Conservation (phyloP, 2,113 vertebrate species). For the Camelus bactrianus region DNA sequence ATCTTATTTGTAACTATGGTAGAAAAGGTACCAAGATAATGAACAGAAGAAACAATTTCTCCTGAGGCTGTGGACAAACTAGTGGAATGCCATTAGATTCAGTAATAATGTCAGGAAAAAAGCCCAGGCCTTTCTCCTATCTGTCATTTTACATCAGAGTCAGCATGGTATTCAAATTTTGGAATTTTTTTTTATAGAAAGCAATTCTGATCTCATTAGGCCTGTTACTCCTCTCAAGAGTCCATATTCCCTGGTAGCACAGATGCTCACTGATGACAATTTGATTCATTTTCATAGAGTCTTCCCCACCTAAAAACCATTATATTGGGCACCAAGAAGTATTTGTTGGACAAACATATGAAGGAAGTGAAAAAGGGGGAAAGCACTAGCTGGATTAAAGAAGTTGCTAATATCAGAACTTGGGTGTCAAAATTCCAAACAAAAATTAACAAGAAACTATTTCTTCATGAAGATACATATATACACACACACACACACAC, state of each 20-base stretch:
- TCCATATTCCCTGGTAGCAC: background rate
- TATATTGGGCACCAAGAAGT: background rate
- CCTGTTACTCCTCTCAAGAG: background rate
- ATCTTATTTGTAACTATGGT: constrained; percentile 45
- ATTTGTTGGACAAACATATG: background rate
- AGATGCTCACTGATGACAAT: background rate
- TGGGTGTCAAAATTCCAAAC: background rate
- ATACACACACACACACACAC: too few species aligned
- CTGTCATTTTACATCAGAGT: constrained; percentile 5
- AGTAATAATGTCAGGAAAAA: background rate
- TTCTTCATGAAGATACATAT: background rate
- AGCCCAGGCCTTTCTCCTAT: background rate
- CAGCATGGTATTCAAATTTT: constrained; percentile 40
- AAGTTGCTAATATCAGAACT: background rate
- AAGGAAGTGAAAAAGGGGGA: background rate
- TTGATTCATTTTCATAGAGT: background rate
- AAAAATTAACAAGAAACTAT: constrained; percentile 20
- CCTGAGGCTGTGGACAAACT: constrained; percentile 15
- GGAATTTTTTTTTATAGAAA: background rate
- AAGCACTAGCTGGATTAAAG: background rate
- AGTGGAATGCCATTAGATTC: constrained; percentile 2
- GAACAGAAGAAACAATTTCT: constrained; percentile 55
- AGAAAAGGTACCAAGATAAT: constrained; percentile 39
- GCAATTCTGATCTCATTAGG: background rate
- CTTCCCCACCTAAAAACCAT: background rate